Evolutionary conservation across 1,140 invertebrate genomes (phyloP).

Genomic region (Drosophila orosa): DNA sequence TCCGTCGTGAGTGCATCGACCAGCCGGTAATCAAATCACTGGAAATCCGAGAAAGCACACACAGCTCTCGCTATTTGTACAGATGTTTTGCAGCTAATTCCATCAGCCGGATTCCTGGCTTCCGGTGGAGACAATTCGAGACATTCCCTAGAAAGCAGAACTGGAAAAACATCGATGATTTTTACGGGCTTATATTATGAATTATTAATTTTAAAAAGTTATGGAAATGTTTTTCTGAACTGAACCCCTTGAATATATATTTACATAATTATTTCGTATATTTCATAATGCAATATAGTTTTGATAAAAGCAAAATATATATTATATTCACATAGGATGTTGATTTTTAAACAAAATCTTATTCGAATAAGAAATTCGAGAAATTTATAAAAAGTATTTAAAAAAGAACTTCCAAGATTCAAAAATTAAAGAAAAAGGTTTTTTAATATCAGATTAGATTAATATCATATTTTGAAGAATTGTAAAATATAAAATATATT

Average conservation of each 20-base stretch:
- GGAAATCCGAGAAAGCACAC: neutral
- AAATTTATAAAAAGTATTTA: no score
- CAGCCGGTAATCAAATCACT: conserved; percentile 23
- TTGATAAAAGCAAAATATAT: no score
- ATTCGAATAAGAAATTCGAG: no score
- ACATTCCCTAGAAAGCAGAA: neutral
- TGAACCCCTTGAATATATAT: no score
- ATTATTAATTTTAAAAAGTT: neutral
- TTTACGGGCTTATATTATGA: neutral
- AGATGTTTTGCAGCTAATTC: conserved; percentile 7
- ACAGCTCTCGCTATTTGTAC: neutral
- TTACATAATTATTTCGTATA: no score
- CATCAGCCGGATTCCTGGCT: neutral
- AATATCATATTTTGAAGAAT: neutral
- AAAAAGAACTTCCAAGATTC: no score
- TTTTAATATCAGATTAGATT: no score
- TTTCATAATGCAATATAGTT: no score
- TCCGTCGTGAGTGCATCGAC: conserved; percentile 1
- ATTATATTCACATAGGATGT: no score
- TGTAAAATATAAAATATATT: neutral
- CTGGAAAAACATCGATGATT: neutral
- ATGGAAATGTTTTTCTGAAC: no score
- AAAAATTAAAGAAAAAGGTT: neutral
- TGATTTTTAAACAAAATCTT: no score
- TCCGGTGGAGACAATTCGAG: neutral